Evolutionary conservation across 2,113 vertebrate genomes (phyloP), one percentile per base, ranked within the genome.

Genomic region (Glaucomys volans): DNA sequence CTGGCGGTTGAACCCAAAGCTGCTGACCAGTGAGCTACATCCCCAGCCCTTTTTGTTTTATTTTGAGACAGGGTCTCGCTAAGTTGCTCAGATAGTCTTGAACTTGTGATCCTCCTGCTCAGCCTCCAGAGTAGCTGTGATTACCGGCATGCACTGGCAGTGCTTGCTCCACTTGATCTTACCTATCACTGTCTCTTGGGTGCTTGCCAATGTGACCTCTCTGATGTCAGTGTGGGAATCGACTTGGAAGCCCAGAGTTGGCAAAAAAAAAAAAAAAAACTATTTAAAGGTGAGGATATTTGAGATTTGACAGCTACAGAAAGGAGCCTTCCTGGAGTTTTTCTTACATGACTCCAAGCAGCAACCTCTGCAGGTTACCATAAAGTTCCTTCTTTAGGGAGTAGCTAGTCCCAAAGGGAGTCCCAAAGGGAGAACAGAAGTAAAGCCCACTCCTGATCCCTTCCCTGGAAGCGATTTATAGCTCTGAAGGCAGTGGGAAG

Each of bases 221-320:
- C 69, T 50, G 62, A 40, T 17, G 13, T 16, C 40, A 24, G 22
- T 16, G 40, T 71, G 54, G 54, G 71, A 30, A 86, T 28, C 42
- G 22, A 74, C 24, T 10, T 4, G 1, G 54, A 67, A 71, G 35
- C 59, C 59, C 24, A 52, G 26, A 67, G 28, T 76, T 30, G 22
- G 18, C n/a, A 50, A 1, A 26, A 84, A 83, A 84, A 81, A 12
- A 57, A 82, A 50, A 1, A 26, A 84, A 83, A 84, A 81, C 16
- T 66, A 82, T 24, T 77, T 67, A 44, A 83, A 87, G 35, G 75
- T 72, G n/a, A 89, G 92, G 77, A 85, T 52, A 67, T 66, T 52
- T 52, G 79, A 89, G 32, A 42, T 47, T n/a, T 20, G 32, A 16
- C 47, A 44, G 44, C 50, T 22, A 6, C 2, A n/a, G 6, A 69